These are phyloP conservation scores for Pandemis heparana DNA, from an alignment of 2,888 invertebrate genomes.

Conservation along the genomic window DNA sequence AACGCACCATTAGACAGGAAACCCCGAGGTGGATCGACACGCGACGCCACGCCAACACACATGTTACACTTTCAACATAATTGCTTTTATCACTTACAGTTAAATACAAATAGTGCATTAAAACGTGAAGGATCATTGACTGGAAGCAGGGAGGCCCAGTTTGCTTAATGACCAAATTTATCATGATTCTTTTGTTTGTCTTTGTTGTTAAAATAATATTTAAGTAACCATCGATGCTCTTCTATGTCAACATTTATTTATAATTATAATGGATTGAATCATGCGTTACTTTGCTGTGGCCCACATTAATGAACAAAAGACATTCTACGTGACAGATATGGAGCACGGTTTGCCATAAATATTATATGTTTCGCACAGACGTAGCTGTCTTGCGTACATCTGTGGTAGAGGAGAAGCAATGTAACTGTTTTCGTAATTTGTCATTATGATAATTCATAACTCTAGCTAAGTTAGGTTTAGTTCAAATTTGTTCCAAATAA, in stretches of 20 bases:
- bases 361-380: too few relatives aligned
- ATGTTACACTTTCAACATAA: slow-evolving; percentile 82
- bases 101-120: slow-evolving; percentile 44
- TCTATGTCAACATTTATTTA: not conserved
- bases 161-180: not conserved
- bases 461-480: not conserved
- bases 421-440: too few relatives aligned
- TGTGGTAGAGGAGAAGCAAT: too few relatives aligned
- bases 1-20: slow-evolving; percentile 81
- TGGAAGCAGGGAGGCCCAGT: not conserved
- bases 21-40: slow-evolving; percentile 70
- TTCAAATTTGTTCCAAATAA: not conserved
- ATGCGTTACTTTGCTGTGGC: too few relatives aligned
- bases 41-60: slow-evolving; percentile 68
- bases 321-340: too few relatives aligned
- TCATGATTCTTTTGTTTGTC: not conserved
- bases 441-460: not conserved
- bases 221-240: not conserved
- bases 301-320: too few relatives aligned
- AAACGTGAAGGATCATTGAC: slow-evolving; percentile 35
- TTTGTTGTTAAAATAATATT: not conserved
- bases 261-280: not conserved
- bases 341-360: too few relatives aligned
- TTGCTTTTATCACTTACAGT: slow-evolving; percentile 74
- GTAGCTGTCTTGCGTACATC: too few relatives aligned